These are phyloP conservation scores for Egretta garzetta DNA, from an alignment of 2,113 vertebrate species.

Conservation along the genomic window DNA sequence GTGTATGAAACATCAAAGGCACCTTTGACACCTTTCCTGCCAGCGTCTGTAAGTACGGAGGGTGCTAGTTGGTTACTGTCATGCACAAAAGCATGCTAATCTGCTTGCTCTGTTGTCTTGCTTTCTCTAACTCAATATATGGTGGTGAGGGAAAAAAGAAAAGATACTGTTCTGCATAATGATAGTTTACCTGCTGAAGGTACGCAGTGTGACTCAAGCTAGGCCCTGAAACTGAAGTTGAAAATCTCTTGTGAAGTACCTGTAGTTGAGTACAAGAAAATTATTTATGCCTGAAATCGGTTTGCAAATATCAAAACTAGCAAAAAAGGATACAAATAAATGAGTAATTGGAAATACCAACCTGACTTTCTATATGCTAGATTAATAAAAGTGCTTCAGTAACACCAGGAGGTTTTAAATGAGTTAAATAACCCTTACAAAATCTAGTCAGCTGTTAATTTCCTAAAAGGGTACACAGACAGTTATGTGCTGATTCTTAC, in stretches of 20 bases:
- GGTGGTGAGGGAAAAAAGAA: neutral
- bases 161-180: neutral
- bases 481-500: neutral
- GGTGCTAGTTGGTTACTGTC: neutral
- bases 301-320: neutral
- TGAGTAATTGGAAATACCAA: neutral
- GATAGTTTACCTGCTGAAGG: neutral
- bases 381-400: neutral
- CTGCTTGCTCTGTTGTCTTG: rapidly evolving
- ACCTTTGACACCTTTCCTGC: neutral
- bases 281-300: rapidly evolving
- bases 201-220: neutral
- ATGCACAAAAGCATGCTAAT: rapidly evolving
- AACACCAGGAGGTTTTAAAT: neutral
- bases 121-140: neutral
- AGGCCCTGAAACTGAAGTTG: neutral
- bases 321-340: neutral
- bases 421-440: neutral
- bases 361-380: neutral
- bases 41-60: neutral
- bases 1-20: neutral
- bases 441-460: neutral
- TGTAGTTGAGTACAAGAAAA: neutral
- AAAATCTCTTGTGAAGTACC: neutral
- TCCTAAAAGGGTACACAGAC: neutral